Base-by-base conservation (phyloP, 2,797 vertebrate species). In the Diglossa cyanea region DNA sequence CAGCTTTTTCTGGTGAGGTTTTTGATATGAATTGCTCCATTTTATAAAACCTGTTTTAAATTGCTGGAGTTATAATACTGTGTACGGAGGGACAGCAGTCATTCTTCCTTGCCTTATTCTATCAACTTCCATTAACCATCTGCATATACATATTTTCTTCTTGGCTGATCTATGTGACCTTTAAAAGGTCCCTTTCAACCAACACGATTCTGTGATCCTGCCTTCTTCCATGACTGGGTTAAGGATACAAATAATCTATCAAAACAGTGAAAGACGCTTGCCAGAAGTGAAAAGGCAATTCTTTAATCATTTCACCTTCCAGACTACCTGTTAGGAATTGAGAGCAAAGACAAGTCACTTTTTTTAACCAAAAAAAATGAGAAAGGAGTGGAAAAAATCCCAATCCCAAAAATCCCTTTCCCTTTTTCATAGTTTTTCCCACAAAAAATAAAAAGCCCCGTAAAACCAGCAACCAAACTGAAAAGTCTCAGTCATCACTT, bases 341-440 rank as follows among this genome's bases (percentile, higher is more conserved):
- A 73, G 7, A 57, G 2, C 5, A 57, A 71, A 80, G 23, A 35
- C 3, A 68, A 48, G 20, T 28, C 0, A 6, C 3, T 42, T 35
- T n/a, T 40, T 33, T 33, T 24, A 3, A 23, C 30, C 40, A 40
- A 40, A 37, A 58, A 39, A 21, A 8, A 15, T 6, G 4, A 4
- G 8, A 9, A 10, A 9, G 1, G 7, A 11, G 1, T 0, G 0
- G 8, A 1, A 20, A 13, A 10, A 10, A 70, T 2, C 1, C 5
- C 39, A 39, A 40, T 40, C 39, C 40, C 40, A 40, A 40, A 40
- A 40, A 14, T 14, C 3, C 8, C 1, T 65, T 25, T 72, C 40
- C 40, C 40, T 40, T 40, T 40, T 33, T 40, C 11, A 31, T 33
- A 17, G 7, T 5, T 89, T 5, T 62, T 17, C 12, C 25, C n/a